Evolutionary conservation across 2,888 invertebrate species (phyloP), one percentile per base, ranked within the genome.

Genomic region (Slavum lentiscoides): DNA sequence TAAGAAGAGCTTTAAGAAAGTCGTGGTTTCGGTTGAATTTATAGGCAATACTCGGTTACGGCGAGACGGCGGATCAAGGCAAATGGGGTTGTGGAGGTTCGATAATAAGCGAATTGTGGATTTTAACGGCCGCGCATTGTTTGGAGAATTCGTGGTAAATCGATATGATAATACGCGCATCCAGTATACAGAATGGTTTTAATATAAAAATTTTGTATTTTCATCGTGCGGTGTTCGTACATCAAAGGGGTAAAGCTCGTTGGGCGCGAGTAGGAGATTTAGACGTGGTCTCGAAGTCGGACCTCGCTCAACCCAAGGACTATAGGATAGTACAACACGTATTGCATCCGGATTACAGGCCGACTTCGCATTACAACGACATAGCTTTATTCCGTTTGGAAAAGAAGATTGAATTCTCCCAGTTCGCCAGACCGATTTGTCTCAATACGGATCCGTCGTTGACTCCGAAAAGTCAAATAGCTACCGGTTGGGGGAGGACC

Each of bases 381-480:
- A 90, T 93, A 76, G 92, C 91, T 0, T 85, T 93, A 11, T 87
- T 92, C 83, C 88, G 87, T 84, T 86, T 92, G 62, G 86, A 88
- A 11, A 84, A 85, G 21, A 85, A 87, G 0, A 90, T 90, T 15
- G 84, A 59, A 11, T 72, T 72, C 11, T 72, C 70, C 17, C 17
- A 7, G 0, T 72, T 59, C n/a, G 59, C 59, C 3, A 55, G 37
- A 37, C 70, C 70, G 17, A 30, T 72, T 11, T 72, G 70, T n/a
- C 37, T 72, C 11, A 72, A 72, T 19, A 13, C 37, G 13, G 58
- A 72, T 39, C 19, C 21, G 30, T n/a, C 13, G 19, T n/a, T n/a
- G 30, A 72, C 19, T 5, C 58, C 58, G 15, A 2, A 6, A 2
- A 2, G 1, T 0, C 37, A 23, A 59, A 37, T 37, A n/a, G 70